Evolutionary conservation across 2,888 invertebrate genomes (phyloP).

Genomic region (Morinoia aosen): DNA sequence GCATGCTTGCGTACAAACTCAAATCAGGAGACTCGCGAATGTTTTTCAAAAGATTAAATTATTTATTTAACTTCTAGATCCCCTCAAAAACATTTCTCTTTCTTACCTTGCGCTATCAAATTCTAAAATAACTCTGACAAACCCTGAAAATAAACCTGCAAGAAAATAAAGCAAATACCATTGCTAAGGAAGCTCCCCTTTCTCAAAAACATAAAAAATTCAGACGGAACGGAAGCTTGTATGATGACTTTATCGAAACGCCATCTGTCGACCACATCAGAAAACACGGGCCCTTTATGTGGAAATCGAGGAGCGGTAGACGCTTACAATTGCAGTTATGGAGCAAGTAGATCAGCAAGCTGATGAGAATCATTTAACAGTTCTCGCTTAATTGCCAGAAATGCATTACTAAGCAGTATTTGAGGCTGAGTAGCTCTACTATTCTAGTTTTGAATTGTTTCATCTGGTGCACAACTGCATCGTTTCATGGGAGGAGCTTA

Average conservation of each 20-base stretch:
- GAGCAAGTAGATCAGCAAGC: constrained; percentile 8
- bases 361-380: constrained; percentile 13
- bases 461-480: background rate
- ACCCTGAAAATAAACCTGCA: background rate
- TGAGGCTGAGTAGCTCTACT: constrained; percentile 21
- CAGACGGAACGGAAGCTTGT: background rate
- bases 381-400: constrained; percentile 27
- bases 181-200: background rate
- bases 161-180: background rate
- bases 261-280: background rate
- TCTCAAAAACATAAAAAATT: constrained; percentile 10
- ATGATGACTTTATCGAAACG: background rate
- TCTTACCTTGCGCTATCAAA: too few species aligned
- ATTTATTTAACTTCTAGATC: too few species aligned
- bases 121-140: too few species aligned
- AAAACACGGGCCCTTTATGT: background rate
- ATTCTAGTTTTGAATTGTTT: background rate
- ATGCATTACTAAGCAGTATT: constrained; percentile 42
- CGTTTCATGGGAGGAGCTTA: background rate
- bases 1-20: too few species aligned
- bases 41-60: too few species aligned
- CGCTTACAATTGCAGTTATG: background rate
- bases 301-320: background rate
- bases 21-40: too few species aligned
- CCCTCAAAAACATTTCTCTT: background rate